Conservation (phyloP, 1,140 invertebrate species). For the Saccostrea echinata region DNA sequence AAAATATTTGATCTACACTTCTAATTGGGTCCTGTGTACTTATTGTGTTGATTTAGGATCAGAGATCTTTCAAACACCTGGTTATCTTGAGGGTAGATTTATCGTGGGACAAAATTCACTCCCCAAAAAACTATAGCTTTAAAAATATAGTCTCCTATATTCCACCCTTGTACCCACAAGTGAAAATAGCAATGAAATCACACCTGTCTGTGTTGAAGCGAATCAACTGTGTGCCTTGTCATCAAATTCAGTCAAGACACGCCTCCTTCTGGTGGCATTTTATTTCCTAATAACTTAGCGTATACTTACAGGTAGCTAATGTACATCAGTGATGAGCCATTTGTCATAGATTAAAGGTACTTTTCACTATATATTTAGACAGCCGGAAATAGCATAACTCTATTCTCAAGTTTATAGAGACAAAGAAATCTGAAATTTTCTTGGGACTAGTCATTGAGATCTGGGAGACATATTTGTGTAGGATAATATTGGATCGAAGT, state of each 20-base stretch:
- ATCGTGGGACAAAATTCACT: constrained; percentile 7
- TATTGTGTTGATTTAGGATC: background rate
- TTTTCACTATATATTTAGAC: background rate
- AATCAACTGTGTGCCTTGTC: constrained; percentile 22
- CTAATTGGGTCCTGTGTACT: background rate
- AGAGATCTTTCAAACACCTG: background rate
- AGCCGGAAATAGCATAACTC: constrained; percentile 11
- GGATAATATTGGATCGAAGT: constrained; percentile 20
- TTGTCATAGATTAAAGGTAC: constrained; percentile 32
- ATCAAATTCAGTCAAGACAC: constrained; percentile 30
- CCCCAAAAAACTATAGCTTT: background rate
- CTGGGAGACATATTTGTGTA: background rate
- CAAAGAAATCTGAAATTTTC: background rate
- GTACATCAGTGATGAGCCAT: constrained; percentile 19
- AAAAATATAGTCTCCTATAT: background rate
- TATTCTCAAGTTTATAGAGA: background rate
- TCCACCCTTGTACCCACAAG: constrained; percentile 19
- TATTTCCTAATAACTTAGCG: constrained; percentile 30
- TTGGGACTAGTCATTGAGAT: background rate
- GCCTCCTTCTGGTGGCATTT: constrained; percentile 4
- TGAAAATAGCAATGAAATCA: constrained; percentile 34
- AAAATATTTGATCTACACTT: background rate
- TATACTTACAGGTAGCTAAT: constrained; percentile 20
- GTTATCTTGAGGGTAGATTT: constrained; percentile 14
- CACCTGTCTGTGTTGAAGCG: constrained; percentile 14